Base-by-base conservation (phyloP, 2,888 invertebrate species). In the Rapana venosa region DNA sequence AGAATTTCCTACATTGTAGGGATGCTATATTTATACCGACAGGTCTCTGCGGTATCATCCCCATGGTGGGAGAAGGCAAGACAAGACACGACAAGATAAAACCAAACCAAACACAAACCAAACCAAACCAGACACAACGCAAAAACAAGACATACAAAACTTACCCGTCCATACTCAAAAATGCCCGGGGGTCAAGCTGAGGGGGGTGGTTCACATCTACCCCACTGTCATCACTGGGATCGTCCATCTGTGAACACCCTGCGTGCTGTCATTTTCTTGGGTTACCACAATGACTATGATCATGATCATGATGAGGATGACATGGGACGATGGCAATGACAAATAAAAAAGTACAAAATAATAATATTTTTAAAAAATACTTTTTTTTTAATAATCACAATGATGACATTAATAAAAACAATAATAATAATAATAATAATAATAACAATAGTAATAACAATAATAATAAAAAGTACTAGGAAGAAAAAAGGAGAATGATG, bases 141-240 rank as follows among this genome's bases (percentile, higher is more conserved):
- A 4, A 77, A 5, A 77, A 11, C 6, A n/a, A 77, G 5, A 77
- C 1, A 77, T 79, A 35, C 5, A 79, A 6, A 79, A 83, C 83
- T 87, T 58, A 90, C 90, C 91, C 89, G 35, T 91, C 90, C 61
- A 91, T 61, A 13, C 79, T 87, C 6, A 84, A 84, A 35, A 88
- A 56, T 26, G 70, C 74, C 17, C 87, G 81, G 47, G 87, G 90
- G 74, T 93, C 92, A 79, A 91, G 90, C 20, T 89, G 90, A 85
- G 88, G 88, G 79, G 91, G 93, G 77, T 95, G 95, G 91, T 95
- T 95, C 97, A 98, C 97, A 96, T 98, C 98, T 96, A 98, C 97
- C 96, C 98, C 98, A 96, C 98, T 98, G 97, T 98, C 98, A 97
- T 98, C 98, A 96, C 98, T 98, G 94, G 98, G 98, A 96, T 92